Percentiles rank a stretch among this genome's conserved stretches.
phyloP scores from a whole-genome alignment of 2,797 vertebrate genomes.

The Anabas testudineus region DNA sequence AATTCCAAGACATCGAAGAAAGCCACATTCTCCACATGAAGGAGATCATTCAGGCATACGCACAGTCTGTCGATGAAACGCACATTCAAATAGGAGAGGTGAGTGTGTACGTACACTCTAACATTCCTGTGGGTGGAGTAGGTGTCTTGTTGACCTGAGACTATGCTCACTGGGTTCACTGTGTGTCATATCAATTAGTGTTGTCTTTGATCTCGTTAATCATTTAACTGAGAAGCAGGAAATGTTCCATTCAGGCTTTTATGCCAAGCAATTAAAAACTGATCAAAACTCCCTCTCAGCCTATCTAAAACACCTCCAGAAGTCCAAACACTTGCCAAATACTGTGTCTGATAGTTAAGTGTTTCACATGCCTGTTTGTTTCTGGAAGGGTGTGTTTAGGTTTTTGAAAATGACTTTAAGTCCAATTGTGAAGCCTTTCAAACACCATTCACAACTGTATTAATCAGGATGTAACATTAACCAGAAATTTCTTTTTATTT shows the following conservation, averaged over 20 bases:
- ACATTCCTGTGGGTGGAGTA: constrained; percentile 72
- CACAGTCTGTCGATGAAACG: constrained; percentile 92
- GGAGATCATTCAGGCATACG: constrained; percentile 93
- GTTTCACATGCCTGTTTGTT: constrained; percentile 8
- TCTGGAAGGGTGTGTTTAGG: constrained; percentile 37
- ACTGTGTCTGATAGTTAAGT: constrained; percentile 29
- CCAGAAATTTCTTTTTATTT: constrained; percentile 30
- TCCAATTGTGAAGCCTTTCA: constrained; percentile 45
- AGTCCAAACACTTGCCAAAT: constrained; percentile 35
- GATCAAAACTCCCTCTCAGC: constrained; percentile 67
- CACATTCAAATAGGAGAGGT: constrained; percentile 96
- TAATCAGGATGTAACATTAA: constrained; percentile 37
- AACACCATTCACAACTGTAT: constrained; percentile 20
- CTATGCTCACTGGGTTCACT: constrained; percentile 66
- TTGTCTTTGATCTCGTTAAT: constrained; percentile 78
- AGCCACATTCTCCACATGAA: constrained; percentile 94
- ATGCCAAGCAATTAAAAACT: constrained; percentile 69
- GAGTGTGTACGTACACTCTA: constrained; percentile 61
- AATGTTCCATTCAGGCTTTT: constrained; percentile 64
- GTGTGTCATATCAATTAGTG: constrained; percentile 75
- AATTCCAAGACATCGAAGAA: constrained; percentile 98
- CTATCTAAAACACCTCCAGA: constrained; percentile 58
- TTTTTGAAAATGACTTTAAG: constrained; percentile 34
- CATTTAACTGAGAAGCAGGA: constrained; percentile 75
- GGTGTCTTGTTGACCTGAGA: constrained; percentile 65